A percentile compares a stretch with the other conserved stretches of the same genome.
phyloP scores from a whole-genome alignment of 2,888 invertebrate genomes.

The Laothoe populi region DNA sequence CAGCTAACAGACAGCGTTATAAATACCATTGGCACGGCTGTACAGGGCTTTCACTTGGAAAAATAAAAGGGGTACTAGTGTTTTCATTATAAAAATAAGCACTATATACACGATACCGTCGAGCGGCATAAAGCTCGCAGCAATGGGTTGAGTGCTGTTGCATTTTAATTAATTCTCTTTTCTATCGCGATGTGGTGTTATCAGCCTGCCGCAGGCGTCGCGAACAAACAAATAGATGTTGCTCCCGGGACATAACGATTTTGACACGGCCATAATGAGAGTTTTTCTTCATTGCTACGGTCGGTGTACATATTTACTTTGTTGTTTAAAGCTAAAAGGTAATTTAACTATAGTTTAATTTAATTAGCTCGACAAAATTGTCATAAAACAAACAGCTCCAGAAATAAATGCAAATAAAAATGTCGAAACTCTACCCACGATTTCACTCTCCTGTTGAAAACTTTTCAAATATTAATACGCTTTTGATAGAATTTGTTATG shows the following conservation, averaged over 20 bases:
- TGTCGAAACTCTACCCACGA: slow-evolving; percentile 41
- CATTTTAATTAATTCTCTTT: slow-evolving; percentile 84
- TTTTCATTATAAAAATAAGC: slow-evolving; percentile 58
- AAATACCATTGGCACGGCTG: slow-evolving; percentile 15
- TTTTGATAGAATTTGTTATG: slow-evolving; percentile 55
- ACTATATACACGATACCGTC: slow-evolving; percentile 50
- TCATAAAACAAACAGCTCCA: slow-evolving; percentile 9
- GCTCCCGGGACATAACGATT: slow-evolving; percentile 67
- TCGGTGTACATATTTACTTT: slow-evolving; percentile 42
- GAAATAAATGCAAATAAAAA: slow-evolving; percentile 29
- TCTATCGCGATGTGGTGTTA: slow-evolving; percentile 81
- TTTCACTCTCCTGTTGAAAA: slow-evolving; percentile 45
- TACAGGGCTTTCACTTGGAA: slow-evolving; percentile 43
- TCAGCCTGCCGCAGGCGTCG: slow-evolving; percentile 75
- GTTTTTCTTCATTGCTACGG: slow-evolving; percentile 54
- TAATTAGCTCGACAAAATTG: slow-evolving; percentile 23
- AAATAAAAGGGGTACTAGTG: slow-evolving; percentile 47
- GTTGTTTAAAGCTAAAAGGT: slow-evolving; percentile 34
- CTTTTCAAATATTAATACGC: slow-evolving; percentile 47
- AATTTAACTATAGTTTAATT: slow-evolving; percentile 16
- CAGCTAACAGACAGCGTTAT: slow-evolving; percentile 11
- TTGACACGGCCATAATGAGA: slow-evolving; percentile 66
- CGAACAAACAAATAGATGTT: slow-evolving; percentile 77
- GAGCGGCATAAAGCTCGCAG: slow-evolving; percentile 68
- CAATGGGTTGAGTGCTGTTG: slow-evolving; percentile 79